phyloP scores from a whole-genome alignment of 1,140 invertebrate species.

The Macrostomum lignano region DNA sequence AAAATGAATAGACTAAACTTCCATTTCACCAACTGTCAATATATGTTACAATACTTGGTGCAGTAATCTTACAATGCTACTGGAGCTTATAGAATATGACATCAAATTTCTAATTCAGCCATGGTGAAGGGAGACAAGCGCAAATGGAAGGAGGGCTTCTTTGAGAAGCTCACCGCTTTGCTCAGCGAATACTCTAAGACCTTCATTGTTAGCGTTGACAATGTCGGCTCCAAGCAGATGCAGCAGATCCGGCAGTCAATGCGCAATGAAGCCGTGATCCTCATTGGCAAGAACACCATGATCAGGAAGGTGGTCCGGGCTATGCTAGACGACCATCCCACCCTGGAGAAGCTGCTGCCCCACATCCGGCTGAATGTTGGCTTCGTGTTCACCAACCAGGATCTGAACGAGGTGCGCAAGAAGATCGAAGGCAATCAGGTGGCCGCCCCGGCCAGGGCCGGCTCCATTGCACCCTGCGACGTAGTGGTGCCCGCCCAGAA shows the following conservation, averaged over 20 bases:
- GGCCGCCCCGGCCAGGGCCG: constrained; percentile 64
- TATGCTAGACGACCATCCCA: constrained; percentile 63
- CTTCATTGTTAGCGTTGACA: constrained; percentile 91
- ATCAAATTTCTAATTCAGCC: no score
- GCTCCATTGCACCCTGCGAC: constrained; percentile 74
- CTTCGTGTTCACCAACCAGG: constrained; percentile 86
- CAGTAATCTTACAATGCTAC: no score
- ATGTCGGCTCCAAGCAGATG: constrained; percentile 99
- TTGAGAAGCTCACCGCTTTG: no score
- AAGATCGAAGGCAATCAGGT: constrained; percentile 57
- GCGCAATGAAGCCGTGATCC: constrained; percentile 36
- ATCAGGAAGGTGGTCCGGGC: constrained; percentile 94
- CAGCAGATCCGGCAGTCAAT: constrained; percentile 85
- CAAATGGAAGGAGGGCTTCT: no score
- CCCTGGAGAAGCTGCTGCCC: constrained; percentile 66
- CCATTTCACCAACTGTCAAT: no score
- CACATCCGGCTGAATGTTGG: constrained; percentile 91
- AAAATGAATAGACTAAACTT: no score
- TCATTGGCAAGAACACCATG: constrained; percentile 99
- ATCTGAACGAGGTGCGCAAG: constrained; percentile 68
- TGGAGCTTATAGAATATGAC: no score
- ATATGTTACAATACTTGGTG: no score
- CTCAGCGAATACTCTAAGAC: constrained; percentile 95
- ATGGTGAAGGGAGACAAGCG: no score
- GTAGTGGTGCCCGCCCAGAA: constrained; percentile 92